Evolutionary conservation across 2,888 invertebrate species (phyloP).

Genomic region (Smittia sp.): DNA sequence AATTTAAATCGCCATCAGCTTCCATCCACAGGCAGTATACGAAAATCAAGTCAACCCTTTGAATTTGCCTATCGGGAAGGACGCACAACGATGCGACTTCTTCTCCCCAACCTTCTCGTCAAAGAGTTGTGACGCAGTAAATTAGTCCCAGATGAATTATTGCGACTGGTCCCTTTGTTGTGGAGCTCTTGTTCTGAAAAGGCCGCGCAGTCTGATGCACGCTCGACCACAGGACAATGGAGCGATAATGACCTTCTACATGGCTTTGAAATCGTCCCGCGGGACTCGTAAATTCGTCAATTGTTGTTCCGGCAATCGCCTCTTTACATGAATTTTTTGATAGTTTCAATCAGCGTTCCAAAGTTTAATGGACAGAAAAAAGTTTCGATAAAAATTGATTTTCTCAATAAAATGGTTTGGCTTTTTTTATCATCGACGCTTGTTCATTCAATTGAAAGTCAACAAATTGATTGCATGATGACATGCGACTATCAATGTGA

Average conservation of each 20-base stretch:
- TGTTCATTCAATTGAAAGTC: not conserved
- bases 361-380: not conserved
- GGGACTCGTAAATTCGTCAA: constrained; percentile 19
- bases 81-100: not conserved
- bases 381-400: not conserved
- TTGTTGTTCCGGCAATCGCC: not conserved
- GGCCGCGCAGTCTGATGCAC: not conserved
- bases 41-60: constrained; percentile 4
- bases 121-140: not conserved
- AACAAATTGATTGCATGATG: constrained; percentile 23
- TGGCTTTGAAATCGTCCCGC: not conserved
- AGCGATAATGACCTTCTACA: constrained; percentile 8
- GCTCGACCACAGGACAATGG: not conserved
- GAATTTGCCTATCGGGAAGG: constrained; percentile 11
- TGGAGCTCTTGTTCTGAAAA: not conserved
- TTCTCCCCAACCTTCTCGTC: not conserved
- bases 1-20: not conserved
- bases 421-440: not conserved
- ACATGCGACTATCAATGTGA: constrained; percentile 7
- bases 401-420: not conserved
- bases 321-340: not conserved
- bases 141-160: constrained; percentile 21
- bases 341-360: not conserved
- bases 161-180: not conserved
- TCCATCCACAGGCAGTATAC: not conserved